Evolutionary conservation across 2,888 invertebrate genomes (phyloP).

Genomic region (Drosophila fungiperda): DNA sequence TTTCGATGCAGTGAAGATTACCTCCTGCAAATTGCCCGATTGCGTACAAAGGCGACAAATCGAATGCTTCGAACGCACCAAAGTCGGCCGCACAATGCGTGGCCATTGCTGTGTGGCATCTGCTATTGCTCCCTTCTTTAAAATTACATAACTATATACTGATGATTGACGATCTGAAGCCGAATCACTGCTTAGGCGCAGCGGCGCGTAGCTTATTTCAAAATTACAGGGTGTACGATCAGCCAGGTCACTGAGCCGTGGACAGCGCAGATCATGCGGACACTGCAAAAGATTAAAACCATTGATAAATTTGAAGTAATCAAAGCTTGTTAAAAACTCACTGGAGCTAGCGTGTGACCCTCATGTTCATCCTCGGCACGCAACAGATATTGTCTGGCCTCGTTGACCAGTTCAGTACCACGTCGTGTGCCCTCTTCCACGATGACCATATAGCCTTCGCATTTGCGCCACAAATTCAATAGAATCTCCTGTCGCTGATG

Average conservation of each 20-base stretch:
- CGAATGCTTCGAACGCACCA: slow-evolving; percentile 89
- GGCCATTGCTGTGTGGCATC: slow-evolving; percentile 89
- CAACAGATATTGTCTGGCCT: slow-evolving; percentile 93
- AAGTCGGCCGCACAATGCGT: slow-evolving; percentile 90
- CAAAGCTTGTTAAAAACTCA: slow-evolving; percentile 84
- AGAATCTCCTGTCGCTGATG: slow-evolving; percentile 89
- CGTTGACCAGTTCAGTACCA: slow-evolving; percentile 92
- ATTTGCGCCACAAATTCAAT: slow-evolving; percentile 94
- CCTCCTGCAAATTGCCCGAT: slow-evolving; percentile 90
- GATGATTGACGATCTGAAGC: slow-evolving; percentile 86
- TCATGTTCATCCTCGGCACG: slow-evolving; percentile 82
- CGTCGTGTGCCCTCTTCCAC: slow-evolving; percentile 93
- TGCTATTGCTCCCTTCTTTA: slow-evolving; percentile 90
- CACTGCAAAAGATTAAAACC: slow-evolving; percentile 87
- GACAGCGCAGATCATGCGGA: slow-evolving; percentile 93
- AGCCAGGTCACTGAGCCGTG: slow-evolving; percentile 86
- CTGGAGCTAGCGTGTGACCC: slow-evolving; percentile 91
- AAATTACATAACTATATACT: slow-evolving; percentile 91
- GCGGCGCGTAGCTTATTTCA: slow-evolving; percentile 87
- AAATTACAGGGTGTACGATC: slow-evolving; percentile 93
- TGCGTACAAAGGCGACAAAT: slow-evolving; percentile 92
- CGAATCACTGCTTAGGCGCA: slow-evolving; percentile 85
- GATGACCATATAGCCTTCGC: slow-evolving; percentile 92
- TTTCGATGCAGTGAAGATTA: slow-evolving; percentile 91
- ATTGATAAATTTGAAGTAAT: slow-evolving; percentile 6